Percentiles rank a stretch among this genome's conserved stretches.
These are phyloP conservation scores for Accipiter virgatus DNA, from an alignment of 2,113 vertebrate genomes.

Conservation along the genomic window DNA sequence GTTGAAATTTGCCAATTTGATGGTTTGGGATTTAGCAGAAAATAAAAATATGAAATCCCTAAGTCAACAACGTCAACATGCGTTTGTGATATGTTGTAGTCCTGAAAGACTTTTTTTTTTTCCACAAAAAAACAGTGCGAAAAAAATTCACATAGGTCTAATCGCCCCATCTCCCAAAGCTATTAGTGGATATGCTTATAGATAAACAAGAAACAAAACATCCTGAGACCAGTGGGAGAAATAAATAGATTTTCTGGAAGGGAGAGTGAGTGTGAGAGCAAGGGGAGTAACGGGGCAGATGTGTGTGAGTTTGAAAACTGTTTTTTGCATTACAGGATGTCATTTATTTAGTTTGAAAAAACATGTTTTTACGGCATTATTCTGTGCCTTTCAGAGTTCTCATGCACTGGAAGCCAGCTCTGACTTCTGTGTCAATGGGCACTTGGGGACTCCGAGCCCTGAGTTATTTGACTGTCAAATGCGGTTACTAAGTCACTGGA, in stretches of 20 bases:
- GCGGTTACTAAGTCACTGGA: background rate
- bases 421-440: slow-evolving; percentile 51
- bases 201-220: slow-evolving; percentile 63
- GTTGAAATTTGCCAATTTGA: background rate
- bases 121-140: background rate
- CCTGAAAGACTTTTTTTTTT: background rate
- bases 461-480: slow-evolving; percentile 48
- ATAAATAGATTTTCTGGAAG: slow-evolving; percentile 57
- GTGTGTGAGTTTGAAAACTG: slow-evolving; percentile 7
- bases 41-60: background rate
- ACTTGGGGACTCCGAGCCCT: background rate
- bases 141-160: background rate
- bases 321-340: slow-evolving; percentile 62
- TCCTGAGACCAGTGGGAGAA: slow-evolving; percentile 52
- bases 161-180: slow-evolving; percentile 2
- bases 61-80: background rate
- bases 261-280: slow-evolving; percentile 34
- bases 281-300: slow-evolving; percentile 29
- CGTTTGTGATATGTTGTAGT: background rate
- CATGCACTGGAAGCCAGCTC: slow-evolving; percentile 14
- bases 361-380: slow-evolving; percentile 10
- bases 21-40: background rate
- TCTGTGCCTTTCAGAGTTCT: slow-evolving; percentile 30
- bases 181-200: slow-evolving; percentile 21
- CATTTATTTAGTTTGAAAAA: slow-evolving; percentile 56